Evolutionary conservation across 1,140 invertebrate species (phyloP), one percentile per base, ranked within the genome.

Genomic region (Drosophila mauritiana): DNA sequence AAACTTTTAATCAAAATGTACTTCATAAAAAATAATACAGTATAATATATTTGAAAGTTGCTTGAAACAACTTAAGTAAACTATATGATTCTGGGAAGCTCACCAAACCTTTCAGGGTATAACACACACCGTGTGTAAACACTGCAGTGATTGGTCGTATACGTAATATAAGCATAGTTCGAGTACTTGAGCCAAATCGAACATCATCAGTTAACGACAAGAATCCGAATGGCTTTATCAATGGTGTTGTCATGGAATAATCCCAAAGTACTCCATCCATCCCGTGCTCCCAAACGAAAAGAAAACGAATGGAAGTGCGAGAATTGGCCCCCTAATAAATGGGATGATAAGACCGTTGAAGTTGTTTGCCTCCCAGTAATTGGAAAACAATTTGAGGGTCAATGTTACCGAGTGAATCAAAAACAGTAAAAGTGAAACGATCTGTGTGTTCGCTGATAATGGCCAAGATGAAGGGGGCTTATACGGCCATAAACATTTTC

Each of bases 231-330:
- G 0, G 4, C 67, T 69, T 70, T 69, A 69, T 70, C 67, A 70
- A 56, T 45, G 46, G 20, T 22, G 62, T 25, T 70, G 67, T 69
- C 67, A 70, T 70, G 67, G 67, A 70, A 70, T 70, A 70, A 70
- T 57, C 43, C 64, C 51, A 57, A 57, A 70, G 62, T 34, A 46
- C 61, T 39, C 15, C 40, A 46, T 27, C 40, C 59, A 5, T 11
- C 4, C 15, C 34, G 48, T 42, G 25, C 36, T 58, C 40, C n/a
- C 25, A 20, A 61, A 20, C n/a, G 31, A 31, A 20, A 13, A 37
- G 51, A n/a, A 20, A 31, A 31, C 13, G 12, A 37, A 15, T 36
- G 39, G 11, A n/a, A 55, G 48, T 36, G 43, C 5, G 12, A 34
- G 51, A 43, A 43, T 43, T 68, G 45, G 37, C n/a, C 25, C 62